Base-by-base conservation (phyloP, 2,113 vertebrate genomes). In the Potamarius usumacintae region DNA sequence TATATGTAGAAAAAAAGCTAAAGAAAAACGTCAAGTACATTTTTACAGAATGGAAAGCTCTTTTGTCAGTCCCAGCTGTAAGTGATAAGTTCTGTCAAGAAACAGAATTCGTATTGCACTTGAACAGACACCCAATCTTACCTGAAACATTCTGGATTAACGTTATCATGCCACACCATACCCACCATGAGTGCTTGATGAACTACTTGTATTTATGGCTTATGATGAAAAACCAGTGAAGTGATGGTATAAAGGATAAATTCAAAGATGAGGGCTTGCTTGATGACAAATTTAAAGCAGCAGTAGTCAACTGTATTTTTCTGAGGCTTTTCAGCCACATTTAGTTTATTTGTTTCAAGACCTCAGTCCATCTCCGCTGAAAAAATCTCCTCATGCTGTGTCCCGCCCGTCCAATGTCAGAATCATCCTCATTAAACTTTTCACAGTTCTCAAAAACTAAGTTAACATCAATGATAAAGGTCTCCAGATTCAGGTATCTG, bases 391-490 rank as follows among this genome's bases (percentile, higher is more conserved):
- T 95, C 97, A 98, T 97, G 92, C 90, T 96, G 94, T 97, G 97
- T 90, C 97, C 97, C 83, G 97, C 97, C 92, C 96, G 95, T 90
- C 97, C 97, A 91, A 98, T 97, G 88, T 97, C 97, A 86, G 97
- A 98, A 89, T 97, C 94, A 78, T 98, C 97, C 95, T 98, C 96
- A 89, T 98, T 98, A 92, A 97, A 98, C 83, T 95, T 97, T 95
- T 98, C 97, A 94, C 97, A 98, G 96, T 98, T 98, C 94, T 98
- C 96, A 92, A 97, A 97, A 91, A 98, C 97, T 91, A 98, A 95
- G 94, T 96, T 97, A 92, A 97, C 95, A 88, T 98, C 97, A 58
- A 97, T 93, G 74, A 96, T 96, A 92, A 98, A 98, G 4, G 96
- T 95, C 93, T 97, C 97, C 87, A 96, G 94, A 86, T 95, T 97